Conservation (phyloP, 2,797 vertebrate genomes). For the Yasuhikotakia modesta region DNA sequence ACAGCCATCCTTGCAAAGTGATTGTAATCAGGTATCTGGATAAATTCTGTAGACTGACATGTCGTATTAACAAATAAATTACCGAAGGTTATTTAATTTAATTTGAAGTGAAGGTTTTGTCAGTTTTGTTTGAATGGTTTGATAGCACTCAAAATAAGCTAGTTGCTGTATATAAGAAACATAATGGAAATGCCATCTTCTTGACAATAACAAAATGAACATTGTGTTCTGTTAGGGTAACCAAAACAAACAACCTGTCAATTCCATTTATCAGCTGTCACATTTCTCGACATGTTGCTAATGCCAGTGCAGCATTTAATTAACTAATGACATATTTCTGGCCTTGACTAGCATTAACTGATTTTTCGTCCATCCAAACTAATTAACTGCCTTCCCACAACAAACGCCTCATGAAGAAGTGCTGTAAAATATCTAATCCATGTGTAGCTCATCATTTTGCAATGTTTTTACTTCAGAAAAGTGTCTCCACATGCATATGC, state of each 20-base stretch:
- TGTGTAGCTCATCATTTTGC: neutral
- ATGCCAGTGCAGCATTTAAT: constrained; percentile 29
- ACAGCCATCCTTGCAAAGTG: neutral
- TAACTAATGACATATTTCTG: constrained; percentile 25
- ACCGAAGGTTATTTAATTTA: neutral
- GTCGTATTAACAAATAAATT: constrained; percentile 5
- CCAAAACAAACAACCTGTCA: constrained; percentile 35
- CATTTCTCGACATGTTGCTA: constrained; percentile 21
- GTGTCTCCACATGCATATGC: neutral
- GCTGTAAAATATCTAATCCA: constrained; percentile 12
- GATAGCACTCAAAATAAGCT: neutral
- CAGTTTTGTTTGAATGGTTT: neutral
- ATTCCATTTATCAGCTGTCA: constrained; percentile 29
- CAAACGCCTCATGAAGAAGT: constrained; percentile 32
- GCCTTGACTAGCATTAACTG: constrained; percentile 28
- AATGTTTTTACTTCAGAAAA: constrained; percentile 3
- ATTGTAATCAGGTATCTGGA: neutral
- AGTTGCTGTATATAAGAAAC: constrained; percentile 8
- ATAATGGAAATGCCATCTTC: constrained; percentile 28
- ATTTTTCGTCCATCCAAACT: constrained; percentile 25
- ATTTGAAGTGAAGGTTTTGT: neutral
- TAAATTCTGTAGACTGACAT: constrained; percentile 11
- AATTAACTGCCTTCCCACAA: constrained; percentile 30
- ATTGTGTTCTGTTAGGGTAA: constrained; percentile 4
- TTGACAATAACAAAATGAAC: constrained; percentile 18